A percentile compares a stretch with the other conserved stretches of the same genome.
Conservation (phyloP, 1,140 invertebrate species). For the Aporrectodea caliginosa region DNA sequence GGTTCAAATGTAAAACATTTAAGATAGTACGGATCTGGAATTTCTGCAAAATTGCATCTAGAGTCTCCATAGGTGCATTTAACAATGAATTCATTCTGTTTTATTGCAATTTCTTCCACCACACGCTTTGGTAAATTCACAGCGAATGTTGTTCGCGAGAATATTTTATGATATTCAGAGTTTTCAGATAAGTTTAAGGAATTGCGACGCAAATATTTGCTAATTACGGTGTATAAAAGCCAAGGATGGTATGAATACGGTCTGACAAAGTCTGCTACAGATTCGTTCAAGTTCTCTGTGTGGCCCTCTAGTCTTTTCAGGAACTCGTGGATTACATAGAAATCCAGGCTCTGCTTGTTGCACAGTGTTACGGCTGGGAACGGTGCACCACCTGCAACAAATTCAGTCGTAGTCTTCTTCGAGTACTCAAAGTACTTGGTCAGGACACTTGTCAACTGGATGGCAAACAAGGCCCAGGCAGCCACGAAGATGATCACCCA, state of each 20-base stretch:
- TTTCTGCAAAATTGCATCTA: neutral
- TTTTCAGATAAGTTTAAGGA: too few relatives aligned
- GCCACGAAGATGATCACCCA: neutral
- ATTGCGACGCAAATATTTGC: neutral
- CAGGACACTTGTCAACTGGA: neutral
- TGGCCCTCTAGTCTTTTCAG: neutral
- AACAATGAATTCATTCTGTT: neutral
- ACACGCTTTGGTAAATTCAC: neutral
- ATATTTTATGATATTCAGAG: neutral
- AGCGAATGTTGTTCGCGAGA: neutral
- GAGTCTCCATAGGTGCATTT: neutral
- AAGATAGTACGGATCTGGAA: neutral
- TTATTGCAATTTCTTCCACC: neutral
- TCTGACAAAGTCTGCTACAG: neutral
- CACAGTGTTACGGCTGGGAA: neutral
- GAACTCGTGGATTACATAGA: neutral
- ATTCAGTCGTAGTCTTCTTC: neutral
- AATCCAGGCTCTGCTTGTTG: neutral
- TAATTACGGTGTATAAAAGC: neutral
- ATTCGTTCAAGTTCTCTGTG: neutral
- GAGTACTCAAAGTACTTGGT: neutral
- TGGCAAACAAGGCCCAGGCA: neutral
- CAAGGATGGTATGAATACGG: neutral
- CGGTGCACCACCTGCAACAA: neutral
- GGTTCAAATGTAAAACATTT: neutral